Evolutionary conservation across 1,140 invertebrate species (phyloP), one percentile per base, ranked within the genome.

Genomic region (Drosophila pallidifrons): DNA sequence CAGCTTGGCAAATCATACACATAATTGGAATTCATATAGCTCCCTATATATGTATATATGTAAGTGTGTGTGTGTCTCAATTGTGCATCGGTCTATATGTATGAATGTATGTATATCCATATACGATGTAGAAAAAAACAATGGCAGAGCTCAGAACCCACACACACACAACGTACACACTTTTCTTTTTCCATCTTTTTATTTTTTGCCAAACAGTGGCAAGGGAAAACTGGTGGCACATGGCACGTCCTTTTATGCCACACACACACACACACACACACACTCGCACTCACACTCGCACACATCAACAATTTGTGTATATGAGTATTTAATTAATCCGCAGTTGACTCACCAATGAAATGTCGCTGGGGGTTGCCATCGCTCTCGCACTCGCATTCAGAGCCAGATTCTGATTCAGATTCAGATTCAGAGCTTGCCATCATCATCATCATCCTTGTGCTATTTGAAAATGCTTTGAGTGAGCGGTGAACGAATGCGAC

Each of bases 301-400:
- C 35, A 38, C 69, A 81, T 45, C 61, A 86, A 86, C 82, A 85
- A 83, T 88, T 83, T 76, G 71, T 65, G 45, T 88, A 88, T 88
- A 89, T 88, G 85, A 83, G 85, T 77, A 88, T 88, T 88, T 83
- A 88, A 88, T 88, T 88, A 88, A 88, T 88, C 83, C 83, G 80
- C 69, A 88, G 83, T 89, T 88, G 83, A 89, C 77, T 88, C 80
- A 65, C 74, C 74, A 79, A 79, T 77, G 69, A 77, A 72, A 51
- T 57, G 32, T 30, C 52, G 55, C 28, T 57, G 69, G 74, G 79
- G 79, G 82, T 59, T 72, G 77, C 63, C 64, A 15, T n/a, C 13
- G 15, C 35, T 11, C 3, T 28, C 25, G 15, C 35, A 15, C 3
- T 28, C 25, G 45, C 28, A 52, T 69, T 43, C 7, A 60, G 1